Evolutionary conservation across 2,113 vertebrate species (phyloP).

Genomic region (Sceloporus tristichus): DNA sequence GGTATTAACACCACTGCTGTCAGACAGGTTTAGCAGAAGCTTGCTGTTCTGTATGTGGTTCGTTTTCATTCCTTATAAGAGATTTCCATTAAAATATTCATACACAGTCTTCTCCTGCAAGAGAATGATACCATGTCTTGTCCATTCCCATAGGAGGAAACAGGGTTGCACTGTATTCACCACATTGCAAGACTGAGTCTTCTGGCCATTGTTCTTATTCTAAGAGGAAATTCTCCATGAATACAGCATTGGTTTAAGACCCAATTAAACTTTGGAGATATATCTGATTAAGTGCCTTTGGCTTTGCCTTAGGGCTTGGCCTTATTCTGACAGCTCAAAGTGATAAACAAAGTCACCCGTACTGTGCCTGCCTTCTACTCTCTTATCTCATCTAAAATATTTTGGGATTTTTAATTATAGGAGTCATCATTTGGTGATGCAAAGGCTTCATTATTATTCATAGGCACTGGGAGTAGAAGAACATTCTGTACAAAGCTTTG

Average conservation of each 20-base stretch:
- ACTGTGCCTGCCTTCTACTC: slow-evolving; percentile 39
- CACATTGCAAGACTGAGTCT: slow-evolving; percentile 29
- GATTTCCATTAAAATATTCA: slow-evolving; percentile 57
- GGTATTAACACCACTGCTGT: slow-evolving; percentile 40
- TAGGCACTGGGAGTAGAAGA: slow-evolving; percentile 4
- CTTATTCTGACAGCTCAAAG: slow-evolving; percentile 49
- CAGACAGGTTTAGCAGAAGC: slow-evolving; percentile 32
- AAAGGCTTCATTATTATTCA: background rate
- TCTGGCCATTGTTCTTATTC: slow-evolving; percentile 58
- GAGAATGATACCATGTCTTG: slow-evolving; percentile 23
- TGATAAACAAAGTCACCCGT: slow-evolving; percentile 45
- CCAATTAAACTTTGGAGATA: slow-evolving; percentile 65
- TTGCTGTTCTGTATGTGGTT: slow-evolving; percentile 26
- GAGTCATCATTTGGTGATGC: background rate
- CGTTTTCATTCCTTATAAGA: slow-evolving; percentile 49
- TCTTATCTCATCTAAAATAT: slow-evolving; percentile 26
- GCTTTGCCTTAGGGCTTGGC: slow-evolving; percentile 55
- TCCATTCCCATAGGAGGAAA: slow-evolving; percentile 37
- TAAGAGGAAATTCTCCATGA: slow-evolving; percentile 55
- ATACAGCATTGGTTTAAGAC: slow-evolving; percentile 58
- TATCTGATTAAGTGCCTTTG: slow-evolving; percentile 45
- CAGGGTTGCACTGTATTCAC: slow-evolving; percentile 22
- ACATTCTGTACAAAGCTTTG: background rate
- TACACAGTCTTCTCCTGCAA: slow-evolving; percentile 33
- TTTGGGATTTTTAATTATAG: slow-evolving; percentile 14